Evolutionary conservation across 2,888 invertebrate species (phyloP).

Genomic region (Corythucha ciliata): DNA sequence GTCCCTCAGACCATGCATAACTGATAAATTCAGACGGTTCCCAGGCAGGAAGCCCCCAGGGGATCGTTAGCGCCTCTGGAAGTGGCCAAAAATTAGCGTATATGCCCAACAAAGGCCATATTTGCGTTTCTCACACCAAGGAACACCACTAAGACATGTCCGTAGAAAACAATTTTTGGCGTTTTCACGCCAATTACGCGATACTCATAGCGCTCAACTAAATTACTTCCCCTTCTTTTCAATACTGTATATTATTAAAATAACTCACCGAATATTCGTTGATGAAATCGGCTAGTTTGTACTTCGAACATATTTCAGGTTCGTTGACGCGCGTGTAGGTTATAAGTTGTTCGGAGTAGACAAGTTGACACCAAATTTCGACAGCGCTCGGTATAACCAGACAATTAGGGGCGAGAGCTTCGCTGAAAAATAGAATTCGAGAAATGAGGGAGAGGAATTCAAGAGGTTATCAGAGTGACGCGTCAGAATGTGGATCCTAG

Average conservation of each 20-base stretch:
- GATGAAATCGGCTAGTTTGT: constrained; percentile 48
- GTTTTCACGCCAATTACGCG: too few relatives aligned
- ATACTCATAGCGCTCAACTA: too few relatives aligned
- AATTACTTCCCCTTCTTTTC: constrained; percentile 33
- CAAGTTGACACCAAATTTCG: constrained; percentile 48
- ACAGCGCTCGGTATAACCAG: constrained; percentile 48
- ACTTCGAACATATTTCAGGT: constrained; percentile 48
- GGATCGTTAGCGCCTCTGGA: too few relatives aligned
- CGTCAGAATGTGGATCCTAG: too few relatives aligned
- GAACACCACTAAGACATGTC: too few relatives aligned
- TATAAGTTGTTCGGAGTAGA: constrained; percentile 52
- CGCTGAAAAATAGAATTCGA: constrained; percentile 37
- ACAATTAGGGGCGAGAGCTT: constrained; percentile 43
- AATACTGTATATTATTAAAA: constrained; percentile 37
- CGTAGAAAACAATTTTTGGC: too few relatives aligned
- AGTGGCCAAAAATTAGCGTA: too few relatives aligned
- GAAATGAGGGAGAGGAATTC: constrained; percentile 9
- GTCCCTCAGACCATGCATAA: too few relatives aligned
- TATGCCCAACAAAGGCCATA: too few relatives aligned
- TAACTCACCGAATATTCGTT: constrained; percentile 52
- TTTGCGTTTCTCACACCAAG: too few relatives aligned
- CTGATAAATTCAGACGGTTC: too few relatives aligned
- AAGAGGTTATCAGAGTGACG: background rate
- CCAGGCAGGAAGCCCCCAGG: too few relatives aligned
- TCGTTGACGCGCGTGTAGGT: constrained; percentile 48